Base-by-base conservation (phyloP, 2,113 vertebrate species). In the Chaetura pelagica region DNA sequence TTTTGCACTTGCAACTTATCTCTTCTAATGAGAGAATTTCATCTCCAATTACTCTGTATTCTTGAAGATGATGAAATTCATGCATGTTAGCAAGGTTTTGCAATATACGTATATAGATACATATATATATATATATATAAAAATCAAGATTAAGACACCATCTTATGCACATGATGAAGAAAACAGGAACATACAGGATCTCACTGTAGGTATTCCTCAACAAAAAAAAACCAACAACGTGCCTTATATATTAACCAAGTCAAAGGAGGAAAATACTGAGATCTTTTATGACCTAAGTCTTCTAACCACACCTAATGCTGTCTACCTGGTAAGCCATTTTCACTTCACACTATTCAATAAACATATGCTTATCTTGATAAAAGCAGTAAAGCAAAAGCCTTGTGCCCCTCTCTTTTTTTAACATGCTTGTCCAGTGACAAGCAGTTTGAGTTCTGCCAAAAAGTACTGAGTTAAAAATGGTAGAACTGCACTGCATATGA, bases 341-440 rank as follows among this genome's bases (percentile, higher is more conserved):
- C 52, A 94, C 52, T 58, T 68, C 7, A 72, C 12, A 66, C 24
- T n/a, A 21, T 10, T 77, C 52, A 38, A 88, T 2, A 94, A 34
- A 91, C 22, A 59, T 17, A 77, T 5, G 0, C 73, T 76, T 63
- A 89, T 58, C 91, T 75, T 90, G 85, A 84, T 9, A 29, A 11
- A 54, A 90, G 93, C 12, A 86, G 67, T n/a, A 95, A 95, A 12
- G 16, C 26, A 44, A 87, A 96, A 95, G 88, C 24, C 26, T 23
- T 7, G 10, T 69, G 74, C 51, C 91, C 62, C 55, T 89, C 74
- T 93, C 75, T 94, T 75, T 93, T 92, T 51, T 61, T 82, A 75
- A 38, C 0, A 6, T 5, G 51, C 32, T 79, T 78, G n/a, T n/a
- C 30, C 57, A 84, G 84, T 76, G 73, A 91, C 84, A 82, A 92